These are phyloP conservation scores for Polydrusus cervinus DNA, from an alignment of 2,888 invertebrate species.

Conservation along the genomic window DNA sequence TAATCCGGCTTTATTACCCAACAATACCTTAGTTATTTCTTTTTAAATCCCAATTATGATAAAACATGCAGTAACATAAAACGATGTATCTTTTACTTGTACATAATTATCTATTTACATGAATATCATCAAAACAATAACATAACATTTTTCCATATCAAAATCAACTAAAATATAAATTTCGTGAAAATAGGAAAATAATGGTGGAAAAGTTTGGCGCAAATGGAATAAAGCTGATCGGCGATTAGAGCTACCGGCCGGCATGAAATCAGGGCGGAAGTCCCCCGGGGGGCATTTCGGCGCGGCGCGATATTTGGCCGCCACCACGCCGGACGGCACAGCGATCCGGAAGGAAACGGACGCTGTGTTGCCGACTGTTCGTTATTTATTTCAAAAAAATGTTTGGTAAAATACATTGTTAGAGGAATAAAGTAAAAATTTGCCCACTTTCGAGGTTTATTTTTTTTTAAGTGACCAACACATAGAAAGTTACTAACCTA, in stretches of 20 bases:
- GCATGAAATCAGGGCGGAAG: slow-evolving; percentile 60
- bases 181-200: slow-evolving; percentile 46
- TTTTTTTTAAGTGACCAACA: no score
- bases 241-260: slow-evolving; percentile 55
- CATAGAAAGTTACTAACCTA: no score
- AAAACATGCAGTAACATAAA: no score
- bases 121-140: not conserved
- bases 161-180: slow-evolving; percentile 42
- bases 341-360: slow-evolving; percentile 35
- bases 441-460: no score
- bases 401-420: not conserved
- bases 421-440: no score
- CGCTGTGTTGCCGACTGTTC: slow-evolving; percentile 30
- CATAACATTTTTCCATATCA: slow-evolving; percentile 1
- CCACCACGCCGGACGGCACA: slow-evolving; percentile 39
- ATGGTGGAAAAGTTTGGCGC: slow-evolving; percentile 50
- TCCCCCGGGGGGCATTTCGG: slow-evolving; percentile 62
- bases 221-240: slow-evolving; percentile 54
- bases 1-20: no score
- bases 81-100: no score
- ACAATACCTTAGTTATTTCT: no score
- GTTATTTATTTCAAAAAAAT: slow-evolving; percentile 24
- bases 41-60: no score
- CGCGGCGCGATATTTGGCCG: slow-evolving; percentile 60
- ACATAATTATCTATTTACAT: no score